Percentiles rank a stretch among this genome's conserved stretches.
Conservation (phyloP, 2,888 invertebrate species). For the Coenonympha glycerion region DNA sequence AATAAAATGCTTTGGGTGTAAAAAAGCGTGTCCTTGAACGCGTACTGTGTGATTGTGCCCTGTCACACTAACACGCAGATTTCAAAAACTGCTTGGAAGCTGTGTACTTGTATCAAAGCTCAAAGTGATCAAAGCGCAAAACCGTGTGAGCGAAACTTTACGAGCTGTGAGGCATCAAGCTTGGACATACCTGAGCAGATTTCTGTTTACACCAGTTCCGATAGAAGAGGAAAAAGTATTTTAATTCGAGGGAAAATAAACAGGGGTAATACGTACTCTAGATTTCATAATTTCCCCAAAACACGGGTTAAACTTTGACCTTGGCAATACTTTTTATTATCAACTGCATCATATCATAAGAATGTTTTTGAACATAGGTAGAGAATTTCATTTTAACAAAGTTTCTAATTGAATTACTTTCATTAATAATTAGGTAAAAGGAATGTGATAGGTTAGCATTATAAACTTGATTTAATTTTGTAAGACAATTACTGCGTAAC, state of each 20-base stretch:
- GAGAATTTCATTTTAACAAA: not conserved
- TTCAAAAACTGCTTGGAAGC: conserved; percentile 39
- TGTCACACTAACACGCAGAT: conserved; percentile 38
- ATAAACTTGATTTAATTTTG: not conserved
- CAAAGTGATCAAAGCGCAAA: conserved; percentile 55
- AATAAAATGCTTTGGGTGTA: conserved; percentile 12
- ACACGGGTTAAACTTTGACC: not conserved
- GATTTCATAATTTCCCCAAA: conserved; percentile 10
- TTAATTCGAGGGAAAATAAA: conserved; percentile 41
- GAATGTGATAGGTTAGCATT: not conserved
- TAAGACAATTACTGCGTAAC: not conserved
- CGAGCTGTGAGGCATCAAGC: conserved; percentile 62
- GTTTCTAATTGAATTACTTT: no score
- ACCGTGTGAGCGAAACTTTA: conserved; percentile 50
- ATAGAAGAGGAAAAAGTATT: conserved; percentile 62
- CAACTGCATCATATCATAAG: not conserved
- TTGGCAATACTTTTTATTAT: not conserved
- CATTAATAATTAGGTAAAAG: no score
- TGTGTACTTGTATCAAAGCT: conserved; percentile 48
- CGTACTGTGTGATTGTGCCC: conserved; percentile 41
- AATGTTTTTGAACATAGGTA: not conserved
- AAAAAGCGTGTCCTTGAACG: conserved; percentile 37
- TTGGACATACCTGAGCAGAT: conserved; percentile 72
- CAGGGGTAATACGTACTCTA: conserved; percentile 27
- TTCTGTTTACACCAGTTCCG: conserved; percentile 72